Evolutionary conservation across 2,888 invertebrate species (phyloP), one percentile per base, ranked within the genome.

Genomic region (Boloria euphrosyne): DNA sequence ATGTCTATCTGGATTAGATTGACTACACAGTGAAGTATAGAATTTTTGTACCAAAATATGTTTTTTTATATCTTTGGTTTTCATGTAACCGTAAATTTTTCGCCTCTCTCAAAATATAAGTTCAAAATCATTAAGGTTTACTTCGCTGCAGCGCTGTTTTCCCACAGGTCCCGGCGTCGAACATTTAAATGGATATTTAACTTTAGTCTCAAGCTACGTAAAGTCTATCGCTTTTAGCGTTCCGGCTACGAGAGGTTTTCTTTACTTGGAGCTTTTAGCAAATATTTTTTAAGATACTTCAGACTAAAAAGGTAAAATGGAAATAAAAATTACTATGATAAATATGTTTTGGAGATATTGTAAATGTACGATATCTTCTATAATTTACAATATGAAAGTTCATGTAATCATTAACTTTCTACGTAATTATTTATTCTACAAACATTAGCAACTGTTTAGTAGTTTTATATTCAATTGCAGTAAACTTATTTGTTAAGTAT

Each of bases 181-280:
- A 88, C 89, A 90, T 90, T 90, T 91, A 91, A 91, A 91, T 90
- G 89, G 90, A 90, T 91, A 91, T 90, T 90, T 89, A 91, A 91
- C 89, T 90, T 90, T 84, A 87, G 87, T 89, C 89, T 90, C 87
- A 83, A 84, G 85, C 82, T 87, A 86, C 86, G 87, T 79, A 84
- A 86, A 89, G 88, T 90, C 90, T 88, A 87, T 89, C 87, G 88
- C 86, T 80, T 86, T 80, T 81, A 79, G 80, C 80, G 81, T 84
- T 82, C 78, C 68, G 75, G 75, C 80, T 80, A 71, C 76, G 73
- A 73, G 77, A 13, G n/a, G 83, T 84, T 85, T 83, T 77, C 78
- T 78, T 74, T 70, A 67, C 80, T 80, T 75, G 78, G 82, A 85
- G 84, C 87, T 88, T 83, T 85, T 85, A 87, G 87, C 89, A 84